Percentiles rank a stretch among this genome's conserved stretches.
phyloP scores from a whole-genome alignment of 2,113 vertebrate genomes.

The Bambusicola thoracicus region DNA sequence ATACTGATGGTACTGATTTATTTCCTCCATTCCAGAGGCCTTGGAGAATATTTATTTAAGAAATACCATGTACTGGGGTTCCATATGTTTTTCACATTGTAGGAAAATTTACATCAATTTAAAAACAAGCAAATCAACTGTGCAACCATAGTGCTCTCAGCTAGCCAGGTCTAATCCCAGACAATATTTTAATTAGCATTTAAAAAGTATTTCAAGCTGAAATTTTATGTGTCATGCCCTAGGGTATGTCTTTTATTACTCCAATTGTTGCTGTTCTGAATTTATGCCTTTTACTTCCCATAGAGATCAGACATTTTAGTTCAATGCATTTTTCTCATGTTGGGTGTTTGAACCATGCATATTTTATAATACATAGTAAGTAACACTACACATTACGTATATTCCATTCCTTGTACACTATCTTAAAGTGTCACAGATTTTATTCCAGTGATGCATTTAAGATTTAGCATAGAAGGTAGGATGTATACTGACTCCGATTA shows the following conservation, averaged over 20 bases:
- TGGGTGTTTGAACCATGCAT: not conserved
- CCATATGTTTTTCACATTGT: not conserved
- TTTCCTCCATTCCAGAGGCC: not conserved
- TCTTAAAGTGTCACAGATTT: not conserved
- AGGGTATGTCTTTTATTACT: not conserved
- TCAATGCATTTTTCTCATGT: not conserved
- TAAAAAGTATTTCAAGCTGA: not conserved
- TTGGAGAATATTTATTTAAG: conserved; percentile 1
- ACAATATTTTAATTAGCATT: not conserved
- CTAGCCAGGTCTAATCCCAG: not conserved
- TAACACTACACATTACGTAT: not conserved
- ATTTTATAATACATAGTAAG: accelerated
- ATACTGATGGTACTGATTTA: not conserved
- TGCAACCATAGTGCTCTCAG: not conserved
- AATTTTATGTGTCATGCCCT: not conserved
- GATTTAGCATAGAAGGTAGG: not conserved
- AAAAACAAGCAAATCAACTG: conserved; percentile 9
- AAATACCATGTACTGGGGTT: conserved; percentile 12
- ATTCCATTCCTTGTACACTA: not conserved
- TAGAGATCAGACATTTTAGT: not conserved
- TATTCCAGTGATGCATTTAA: not conserved
- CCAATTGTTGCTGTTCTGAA: not conserved
- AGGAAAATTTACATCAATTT: not conserved
- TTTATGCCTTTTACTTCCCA: not conserved
- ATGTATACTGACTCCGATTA: not conserved